Evolutionary conservation across 2,113 vertebrate genomes (phyloP).

Genomic region (Entelurus aequoreus): DNA sequence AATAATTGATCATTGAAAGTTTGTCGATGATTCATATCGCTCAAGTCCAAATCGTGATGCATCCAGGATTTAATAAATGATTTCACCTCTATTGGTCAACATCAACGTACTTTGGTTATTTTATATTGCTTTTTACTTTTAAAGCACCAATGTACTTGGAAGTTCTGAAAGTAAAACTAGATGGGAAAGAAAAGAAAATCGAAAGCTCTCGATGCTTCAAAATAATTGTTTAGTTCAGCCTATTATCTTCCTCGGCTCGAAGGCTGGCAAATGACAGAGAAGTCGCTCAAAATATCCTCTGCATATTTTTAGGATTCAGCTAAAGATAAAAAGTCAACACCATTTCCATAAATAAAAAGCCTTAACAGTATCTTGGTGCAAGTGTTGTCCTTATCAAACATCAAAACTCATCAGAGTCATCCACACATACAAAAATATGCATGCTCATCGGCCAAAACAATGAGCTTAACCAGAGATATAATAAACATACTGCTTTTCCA

Average conservation of each 20-base stretch:
- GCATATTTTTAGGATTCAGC: constrained; percentile 43
- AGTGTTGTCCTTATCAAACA: neutral
- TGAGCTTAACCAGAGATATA: too few relatives aligned
- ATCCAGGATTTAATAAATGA: too few relatives aligned
- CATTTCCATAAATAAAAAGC: constrained; percentile 40
- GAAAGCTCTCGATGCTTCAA: neutral
- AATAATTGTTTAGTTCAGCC: neutral
- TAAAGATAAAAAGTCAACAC: constrained; percentile 25
- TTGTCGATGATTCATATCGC: too few relatives aligned
- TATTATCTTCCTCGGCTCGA: constrained; percentile 10
- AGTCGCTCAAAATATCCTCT: constrained; percentile 21
- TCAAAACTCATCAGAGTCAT: neutral
- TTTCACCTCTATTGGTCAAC: too few relatives aligned
- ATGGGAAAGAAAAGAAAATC: neutral
- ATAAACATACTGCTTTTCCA: too few relatives aligned
- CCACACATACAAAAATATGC: too few relatives aligned
- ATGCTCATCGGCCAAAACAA: too few relatives aligned
- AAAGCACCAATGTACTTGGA: too few relatives aligned
- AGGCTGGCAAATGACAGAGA: constrained; percentile 5
- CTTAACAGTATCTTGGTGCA: neutral
- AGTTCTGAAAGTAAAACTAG: neutral
- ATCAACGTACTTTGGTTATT: too few relatives aligned
- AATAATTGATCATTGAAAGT: too few relatives aligned
- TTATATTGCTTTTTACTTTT: too few relatives aligned
- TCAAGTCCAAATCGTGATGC: too few relatives aligned